Base-by-base conservation (phyloP, 2,113 vertebrate species). In the Centropus bengalensis region DNA sequence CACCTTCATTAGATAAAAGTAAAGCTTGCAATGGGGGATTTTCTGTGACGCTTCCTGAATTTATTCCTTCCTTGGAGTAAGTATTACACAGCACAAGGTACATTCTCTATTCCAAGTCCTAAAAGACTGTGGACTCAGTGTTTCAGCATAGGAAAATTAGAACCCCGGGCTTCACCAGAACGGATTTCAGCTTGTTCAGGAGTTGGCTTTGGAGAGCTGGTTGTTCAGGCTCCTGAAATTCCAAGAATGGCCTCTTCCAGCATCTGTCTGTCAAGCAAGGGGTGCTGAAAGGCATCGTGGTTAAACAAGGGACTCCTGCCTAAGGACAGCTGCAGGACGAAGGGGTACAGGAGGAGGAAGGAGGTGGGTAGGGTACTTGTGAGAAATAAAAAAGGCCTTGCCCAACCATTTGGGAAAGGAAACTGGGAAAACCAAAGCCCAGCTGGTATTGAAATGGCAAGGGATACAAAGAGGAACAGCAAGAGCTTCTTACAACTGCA, bases 151-250 rank as follows among this genome's bases (percentile, higher is more conserved):
- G 73, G 51, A 75, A 30, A 91, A 62, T 84, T 91, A 82, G 49
- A 83, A 12, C 74, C 22, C 23, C 58, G 73, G 22, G 27, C 30
- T 81, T 89, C 73, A 84, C 83, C 71, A 76, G 45, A 93, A 70
- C n/a, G 45, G 36, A 67, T 84, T 89, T 93, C 74, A 82, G 66
- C 66, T 85, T 82, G 51, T 75, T 93, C n/a, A 54, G 82, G 93
- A 82, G 52, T 33, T 84, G 42, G 56, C 55, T 26, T 56, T 55
- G 66, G 32, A 81, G 42, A 89, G 30, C 59, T 84, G 73, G 24
- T 81, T 77, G 32, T 19, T 76, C 56, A 59, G 23, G 67, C 64
- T 80, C 62, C 22, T 91, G 6, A 9, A 74, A 67, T 27, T 49
- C 63, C 45, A 78, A 45, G 78, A 82, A 30, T 32, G 22, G 14